phyloP scores from a whole-genome alignment of 2,797 vertebrate genomes.

The Rhynchonycteris naso region DNA sequence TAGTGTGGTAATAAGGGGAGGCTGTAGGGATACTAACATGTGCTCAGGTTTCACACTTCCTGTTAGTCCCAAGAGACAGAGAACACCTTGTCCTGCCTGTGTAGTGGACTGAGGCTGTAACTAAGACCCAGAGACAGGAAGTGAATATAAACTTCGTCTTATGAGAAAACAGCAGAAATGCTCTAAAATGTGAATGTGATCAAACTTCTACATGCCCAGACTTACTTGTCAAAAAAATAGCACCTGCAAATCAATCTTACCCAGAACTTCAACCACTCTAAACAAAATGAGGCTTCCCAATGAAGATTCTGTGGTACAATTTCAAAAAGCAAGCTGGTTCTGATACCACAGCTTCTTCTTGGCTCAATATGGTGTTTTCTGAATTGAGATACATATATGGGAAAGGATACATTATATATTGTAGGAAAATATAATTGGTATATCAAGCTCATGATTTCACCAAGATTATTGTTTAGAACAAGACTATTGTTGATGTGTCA shows the following conservation, averaged over 20 bases:
- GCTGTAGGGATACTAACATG: not conserved
- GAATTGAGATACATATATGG: not conserved
- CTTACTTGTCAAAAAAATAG: conserved; percentile 23
- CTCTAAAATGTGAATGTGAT: not conserved
- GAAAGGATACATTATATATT: not conserved
- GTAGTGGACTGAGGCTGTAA: not conserved
- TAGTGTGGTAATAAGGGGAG: not conserved
- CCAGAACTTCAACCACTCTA: not conserved
- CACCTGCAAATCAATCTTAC: not conserved
- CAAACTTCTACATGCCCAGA: not conserved
- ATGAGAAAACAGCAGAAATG: not conserved
- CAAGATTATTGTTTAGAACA: not conserved
- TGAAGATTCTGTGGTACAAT: not conserved
- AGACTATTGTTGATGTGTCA: not conserved
- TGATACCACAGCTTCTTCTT: not conserved
- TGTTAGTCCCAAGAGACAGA: not conserved
- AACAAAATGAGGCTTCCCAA: not conserved
- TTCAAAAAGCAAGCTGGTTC: not conserved
- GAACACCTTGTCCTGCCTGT: not conserved
- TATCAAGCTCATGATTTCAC: not conserved
- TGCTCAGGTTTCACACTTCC: not conserved
- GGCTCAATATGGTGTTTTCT: not conserved
- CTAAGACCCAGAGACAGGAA: not conserved
- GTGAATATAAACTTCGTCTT: not conserved
- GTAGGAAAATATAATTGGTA: not conserved